Evolutionary conservation across 1,140 invertebrate species (phyloP), one percentile per base, ranked within the genome.

Genomic region (Anastrepha obliqua): DNA sequence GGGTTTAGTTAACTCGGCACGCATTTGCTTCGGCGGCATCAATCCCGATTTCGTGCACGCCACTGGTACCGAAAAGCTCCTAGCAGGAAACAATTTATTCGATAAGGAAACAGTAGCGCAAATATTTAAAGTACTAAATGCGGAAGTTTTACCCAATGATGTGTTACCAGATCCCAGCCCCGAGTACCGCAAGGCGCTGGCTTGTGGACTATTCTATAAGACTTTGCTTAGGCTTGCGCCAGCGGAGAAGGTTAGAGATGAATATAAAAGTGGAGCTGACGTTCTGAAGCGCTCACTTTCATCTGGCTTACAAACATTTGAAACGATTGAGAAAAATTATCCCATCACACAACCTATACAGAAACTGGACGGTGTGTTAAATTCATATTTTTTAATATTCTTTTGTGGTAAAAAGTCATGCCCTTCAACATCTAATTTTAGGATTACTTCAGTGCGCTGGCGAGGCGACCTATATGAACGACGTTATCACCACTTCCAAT

Each of bases 311-410:
- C 97, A 98, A 90, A 94, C 94, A 9, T 98, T 95, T 90, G 95
- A 97, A 86, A 96, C 96, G 0, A 95, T 97, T 89, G 94, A 95
- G 89, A 94, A 95, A n/a, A 89, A 96, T 70, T 98, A 96, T 95
- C 98, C 98, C 0, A 90, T 98, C 1, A 97, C 96, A 89, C 94
- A 98, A 91, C 96, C 97, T 0, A 92, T 97, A 47, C 94, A 95
- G 1, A 98, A 98, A 92, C 88, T 97, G 7, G 97, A 98, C 92
- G 95, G 96, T 2, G 89, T 1, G 44, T 2, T 42, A 20, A 47
- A 15, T 62, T 55, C 11, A 55, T 6, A 11, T 55, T 6, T 55
- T 11, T 11, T 3, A 8, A 55, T 8, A 55, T 55, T 55, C 11
- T 55, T 55, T 55, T 55, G 11, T 29, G 51, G 42, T 59, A 78